Percentiles rank a stretch among this genome's conserved stretches.
phyloP scores from a whole-genome alignment of 1,140 invertebrate species.

The Pachypsylla venusta region DNA sequence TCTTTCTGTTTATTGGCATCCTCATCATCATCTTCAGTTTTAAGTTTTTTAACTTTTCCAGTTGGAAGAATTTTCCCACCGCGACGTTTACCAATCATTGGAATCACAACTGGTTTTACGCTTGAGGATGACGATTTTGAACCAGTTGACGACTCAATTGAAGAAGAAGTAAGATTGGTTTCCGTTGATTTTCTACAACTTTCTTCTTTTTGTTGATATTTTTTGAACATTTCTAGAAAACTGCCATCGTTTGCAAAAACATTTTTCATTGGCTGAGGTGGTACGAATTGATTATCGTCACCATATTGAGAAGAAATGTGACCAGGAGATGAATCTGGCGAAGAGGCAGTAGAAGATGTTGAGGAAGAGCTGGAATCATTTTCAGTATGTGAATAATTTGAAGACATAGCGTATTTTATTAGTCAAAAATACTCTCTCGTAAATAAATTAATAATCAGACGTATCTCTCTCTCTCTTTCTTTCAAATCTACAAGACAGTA shows the following conservation, averaged over 20 bases:
- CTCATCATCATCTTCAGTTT: constrained; percentile 43
- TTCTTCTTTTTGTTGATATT: constrained; percentile 51
- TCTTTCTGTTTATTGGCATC: constrained; percentile 53
- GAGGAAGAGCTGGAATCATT: neutral
- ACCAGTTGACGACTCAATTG: neutral
- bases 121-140: neutral
- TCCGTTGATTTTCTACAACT: constrained; percentile 18
- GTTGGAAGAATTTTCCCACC: constrained; percentile 76
- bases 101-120: constrained; percentile 18
- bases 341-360: no score
- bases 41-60: constrained; percentile 72
- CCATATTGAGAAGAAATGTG: neutral
- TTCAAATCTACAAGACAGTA: no score
- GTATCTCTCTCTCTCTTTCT: no score
- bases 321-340: neutral
- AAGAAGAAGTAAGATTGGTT: constrained; percentile 8
- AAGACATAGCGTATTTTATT: neutral
- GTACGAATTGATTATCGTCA: neutral
- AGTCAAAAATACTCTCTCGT: no score
- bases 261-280: constrained; percentile 27
- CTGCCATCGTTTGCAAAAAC: constrained; percentile 72
- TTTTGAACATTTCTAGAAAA: constrained; percentile 78
- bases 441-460: no score
- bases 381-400: neutral
- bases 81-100: constrained; percentile 64